Percentiles rank a stretch among this genome's conserved stretches.
Evolutionary conservation across 2,888 invertebrate species (phyloP).

Genomic region (Watsonalla binaria): DNA sequence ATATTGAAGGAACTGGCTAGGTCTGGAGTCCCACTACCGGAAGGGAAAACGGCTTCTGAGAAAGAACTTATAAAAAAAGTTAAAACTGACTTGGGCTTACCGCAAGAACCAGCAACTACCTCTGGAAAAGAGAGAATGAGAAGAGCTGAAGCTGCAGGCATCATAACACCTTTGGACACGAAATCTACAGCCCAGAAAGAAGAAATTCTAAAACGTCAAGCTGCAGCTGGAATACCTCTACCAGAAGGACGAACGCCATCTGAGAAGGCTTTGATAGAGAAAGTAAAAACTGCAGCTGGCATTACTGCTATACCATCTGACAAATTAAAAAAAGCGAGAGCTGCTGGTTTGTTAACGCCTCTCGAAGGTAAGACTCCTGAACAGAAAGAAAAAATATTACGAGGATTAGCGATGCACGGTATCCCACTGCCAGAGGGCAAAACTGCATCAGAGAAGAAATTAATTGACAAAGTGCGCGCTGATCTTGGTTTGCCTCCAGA

Average conservation of each 20-base stretch:
- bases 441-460: slow-evolving; percentile 27
- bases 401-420: slow-evolving; percentile 17
- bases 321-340: slow-evolving; percentile 16
- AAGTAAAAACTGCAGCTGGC: slow-evolving; percentile 5
- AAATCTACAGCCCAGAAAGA: slow-evolving; percentile 24
- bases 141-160: slow-evolving; percentile 20
- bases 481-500: slow-evolving; percentile 18
- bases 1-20: slow-evolving; percentile 19
- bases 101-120: slow-evolving; percentile 24
- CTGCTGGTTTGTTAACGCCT: slow-evolving; percentile 13
- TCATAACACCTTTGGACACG: slow-evolving; percentile 24
- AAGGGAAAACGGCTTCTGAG: slow-evolving; percentile 25
- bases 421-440: slow-evolving; percentile 27
- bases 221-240: slow-evolving; percentile 21
- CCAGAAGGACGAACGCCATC: slow-evolving; percentile 29
- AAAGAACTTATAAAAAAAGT: slow-evolving; percentile 21
- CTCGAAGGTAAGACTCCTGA: slow-evolving; percentile 23
- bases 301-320: slow-evolving; percentile 8
- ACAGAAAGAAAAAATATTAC: slow-evolving; percentile 26
- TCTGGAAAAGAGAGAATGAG: slow-evolving; percentile 8
- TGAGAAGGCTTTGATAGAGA: slow-evolving; percentile 20
- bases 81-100: slow-evolving; percentile 17
- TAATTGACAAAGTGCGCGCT: slow-evolving; percentile 15
- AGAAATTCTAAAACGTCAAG: slow-evolving; percentile 17
- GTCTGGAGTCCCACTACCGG: slow-evolving; percentile 23